A percentile compares a stretch with the other conserved stretches of the same genome.
Evolutionary conservation across 2,888 invertebrate genomes (phyloP).

Genomic region (Acleris holmiana): DNA sequence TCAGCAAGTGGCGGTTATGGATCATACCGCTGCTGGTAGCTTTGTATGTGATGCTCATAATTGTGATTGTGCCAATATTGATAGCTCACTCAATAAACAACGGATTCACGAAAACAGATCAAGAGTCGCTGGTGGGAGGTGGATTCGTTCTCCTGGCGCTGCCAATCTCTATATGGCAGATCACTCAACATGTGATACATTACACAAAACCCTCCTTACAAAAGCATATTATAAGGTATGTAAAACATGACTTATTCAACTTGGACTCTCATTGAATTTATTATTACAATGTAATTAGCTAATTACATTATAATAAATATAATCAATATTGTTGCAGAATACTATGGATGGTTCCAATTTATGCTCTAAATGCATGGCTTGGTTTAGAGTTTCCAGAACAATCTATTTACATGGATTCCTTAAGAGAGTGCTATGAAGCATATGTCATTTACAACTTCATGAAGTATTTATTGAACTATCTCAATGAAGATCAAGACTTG

Average conservation of each 20-base stretch:
- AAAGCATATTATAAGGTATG: slow-evolving; percentile 95
- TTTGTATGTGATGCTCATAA: slow-evolving; percentile 91
- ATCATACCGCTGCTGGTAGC: slow-evolving; percentile 93
- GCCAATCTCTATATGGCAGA: slow-evolving; percentile 97
- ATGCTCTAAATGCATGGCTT: slow-evolving; percentile 97
- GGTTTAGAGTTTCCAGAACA: slow-evolving; percentile 94
- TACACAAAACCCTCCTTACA: slow-evolving; percentile 96
- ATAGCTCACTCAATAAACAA: slow-evolving; percentile 91
- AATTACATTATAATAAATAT: too few relatives aligned
- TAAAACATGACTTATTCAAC: not conserved
- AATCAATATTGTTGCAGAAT: slow-evolving; percentile 83
- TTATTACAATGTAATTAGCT: too few relatives aligned
- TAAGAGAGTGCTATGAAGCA: slow-evolving; percentile 98
- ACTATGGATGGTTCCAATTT: slow-evolving; percentile 99
- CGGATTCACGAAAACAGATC: slow-evolving; percentile 91
- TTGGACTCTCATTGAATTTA: too few relatives aligned
- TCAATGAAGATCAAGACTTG: slow-evolving; percentile 94
- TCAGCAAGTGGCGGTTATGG: slow-evolving; percentile 92
- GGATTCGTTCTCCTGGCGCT: slow-evolving; percentile 96
- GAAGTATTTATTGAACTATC: slow-evolving; percentile 95
- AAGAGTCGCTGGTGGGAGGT: slow-evolving; percentile 93
- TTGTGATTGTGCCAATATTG: slow-evolving; percentile 93
- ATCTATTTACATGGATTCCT: slow-evolving; percentile 96
- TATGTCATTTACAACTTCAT: slow-evolving; percentile 99
- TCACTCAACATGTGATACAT: slow-evolving; percentile 96